These are phyloP conservation scores for Azemiops feae DNA, from an alignment of 2,113 vertebrate genomes.

Conservation along the genomic window DNA sequence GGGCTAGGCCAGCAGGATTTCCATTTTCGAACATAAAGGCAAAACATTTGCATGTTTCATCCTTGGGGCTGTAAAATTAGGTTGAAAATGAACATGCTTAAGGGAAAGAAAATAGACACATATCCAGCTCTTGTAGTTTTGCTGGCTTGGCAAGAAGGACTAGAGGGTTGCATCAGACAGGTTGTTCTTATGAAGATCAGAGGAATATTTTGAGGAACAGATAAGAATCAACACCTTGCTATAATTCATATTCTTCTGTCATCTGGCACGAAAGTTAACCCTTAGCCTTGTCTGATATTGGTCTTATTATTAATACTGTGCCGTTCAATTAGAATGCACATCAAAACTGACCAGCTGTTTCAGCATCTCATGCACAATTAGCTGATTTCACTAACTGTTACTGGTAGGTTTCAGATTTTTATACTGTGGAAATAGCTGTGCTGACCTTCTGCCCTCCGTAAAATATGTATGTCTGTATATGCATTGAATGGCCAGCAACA, in stretches of 20 bases:
- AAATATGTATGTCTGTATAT: not conserved
- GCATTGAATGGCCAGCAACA: not conserved
- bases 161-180: not conserved
- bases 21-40: not conserved
- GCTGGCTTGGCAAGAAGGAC: not conserved
- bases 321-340: slow-evolving; percentile 3
- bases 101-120: slow-evolving; percentile 9
- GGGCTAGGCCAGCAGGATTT: not conserved
- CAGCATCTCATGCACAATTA: accelerated
- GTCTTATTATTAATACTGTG: not conserved
- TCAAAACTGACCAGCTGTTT: not conserved
- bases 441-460: not conserved
- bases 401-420: not conserved
- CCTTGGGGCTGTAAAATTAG: not conserved
- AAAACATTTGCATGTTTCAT: not conserved
- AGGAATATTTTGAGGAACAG: slow-evolving; percentile 6
- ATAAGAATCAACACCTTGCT: slow-evolving; percentile 11
- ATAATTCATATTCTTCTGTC: not conserved
- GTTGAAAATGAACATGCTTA: slow-evolving; percentile 14
- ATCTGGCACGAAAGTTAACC: slow-evolving; percentile 10
- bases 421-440: not conserved
- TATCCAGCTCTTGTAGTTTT: slow-evolving; percentile 8
- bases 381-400: not conserved
- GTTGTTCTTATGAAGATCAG: slow-evolving; percentile 5
- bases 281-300: not conserved